Evolutionary conservation across 1,140 invertebrate genomes (phyloP), one percentile per base, ranked within the genome.

Genomic region (Sipha flava): DNA sequence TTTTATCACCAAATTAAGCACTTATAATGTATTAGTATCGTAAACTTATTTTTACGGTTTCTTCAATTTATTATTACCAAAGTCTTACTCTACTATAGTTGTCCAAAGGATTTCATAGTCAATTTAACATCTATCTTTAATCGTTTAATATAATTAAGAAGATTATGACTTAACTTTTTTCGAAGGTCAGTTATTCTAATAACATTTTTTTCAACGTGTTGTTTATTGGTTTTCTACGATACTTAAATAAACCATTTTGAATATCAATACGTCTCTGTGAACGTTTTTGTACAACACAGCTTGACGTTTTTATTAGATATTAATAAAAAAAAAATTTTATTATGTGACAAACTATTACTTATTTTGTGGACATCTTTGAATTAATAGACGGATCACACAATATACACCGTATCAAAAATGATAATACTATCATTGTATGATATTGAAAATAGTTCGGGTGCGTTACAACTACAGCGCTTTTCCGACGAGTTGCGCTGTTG

Each of bases 401-500:
- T n/a, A 54, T 18, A 40, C n/a, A 1, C 23, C 23, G 7, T 43
- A 43, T 21, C 12, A 23, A 23, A 21, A 40, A 14, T 66, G 21
- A 40, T 68, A 68, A 43, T 68, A 23, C 6, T 37, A 37, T 68
- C 1, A 66, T 1, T 66, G 21, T 49, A 21, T 72, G 23, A 72
- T 72, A 49, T 72, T n/a, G 68, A n/a, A 72, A 72, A 72, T 72
- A 72, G 68, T 45, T 72, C 45, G 2, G 45, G 5, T 14, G 26
- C 26, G 7, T n/a, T 21, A 4, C 64, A 66, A 79, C 47, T n/a
- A 47, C 73, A 59, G 52, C 73, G 73, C 52, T 77, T 77, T 77
- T 77, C 73, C 34, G 21, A 16, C 2, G 49, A 77, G 73, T 77
- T 59, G 73, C 73, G 73, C 73, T 16, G 73, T 77, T 49, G 29